Evolutionary conservation across 1,140 invertebrate species (phyloP), one percentile per base, ranked within the genome.

Genomic region (Bombus pascuorum): DNA sequence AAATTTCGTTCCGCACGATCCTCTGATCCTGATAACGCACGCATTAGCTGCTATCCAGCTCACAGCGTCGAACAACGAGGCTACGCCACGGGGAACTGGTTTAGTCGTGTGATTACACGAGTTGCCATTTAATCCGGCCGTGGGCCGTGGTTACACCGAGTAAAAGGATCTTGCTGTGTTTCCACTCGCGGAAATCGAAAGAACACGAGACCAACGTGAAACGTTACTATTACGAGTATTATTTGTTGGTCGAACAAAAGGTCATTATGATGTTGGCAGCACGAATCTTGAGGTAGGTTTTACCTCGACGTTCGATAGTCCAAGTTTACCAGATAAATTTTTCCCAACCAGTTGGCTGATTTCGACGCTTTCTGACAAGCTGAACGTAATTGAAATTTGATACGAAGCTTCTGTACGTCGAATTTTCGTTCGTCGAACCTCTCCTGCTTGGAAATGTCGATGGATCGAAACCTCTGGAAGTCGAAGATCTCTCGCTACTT

Each of bases 111-210:
- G 82, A 77, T 83, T 78, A 83, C 82, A 71, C 82, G 47, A 57
- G 65, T 59, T 77, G 74, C 65, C 82, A 78, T 83, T 83, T 83
- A 83, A 83, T 78, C 47, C 22, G 65, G n/a, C 47, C 82, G 82
- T 83, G 65, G 74, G 82, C 42, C 65, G 74, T 22, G 74, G 44
- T 57, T 77, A 77, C 65, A 53, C 44, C 53, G 37, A 47, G 82
- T 71, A 83, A 83, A 83, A 83, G 82, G 82, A 83, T 83, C 47
- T 39, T 13, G 71, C 32, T 8, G 37, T 25, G 62, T 68, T 83
- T 42, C 62, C 42, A 25, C 3, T 18, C 32, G 2, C 44, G 28
- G 28, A 22, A 39, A 57, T 83, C 39, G 73, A 70, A 66, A 77
- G 73, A 57, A 44, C 39, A 18, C 70, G 68, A 72, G 22, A 75